These are phyloP conservation scores for Tychaedon coryphoeus DNA, from an alignment of 2,113 vertebrate species.

Conservation along the genomic window DNA sequence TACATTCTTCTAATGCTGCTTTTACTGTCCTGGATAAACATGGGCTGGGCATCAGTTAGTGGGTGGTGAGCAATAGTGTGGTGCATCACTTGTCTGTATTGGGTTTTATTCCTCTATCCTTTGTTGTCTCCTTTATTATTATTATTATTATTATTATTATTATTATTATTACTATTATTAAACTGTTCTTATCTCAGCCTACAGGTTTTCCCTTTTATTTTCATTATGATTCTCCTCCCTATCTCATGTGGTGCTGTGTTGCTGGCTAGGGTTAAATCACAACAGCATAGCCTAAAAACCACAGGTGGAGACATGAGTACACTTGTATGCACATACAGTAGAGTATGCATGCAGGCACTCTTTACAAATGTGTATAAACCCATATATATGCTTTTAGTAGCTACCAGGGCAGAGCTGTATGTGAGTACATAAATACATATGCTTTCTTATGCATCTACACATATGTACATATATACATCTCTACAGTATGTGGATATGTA, in stretches of 20 bases:
- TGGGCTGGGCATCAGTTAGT: not conserved
- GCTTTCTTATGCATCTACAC: not conserved
- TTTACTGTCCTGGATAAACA: not conserved
- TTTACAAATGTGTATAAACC: not conserved
- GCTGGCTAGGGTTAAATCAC: not conserved
- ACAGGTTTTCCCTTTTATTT: not conserved
- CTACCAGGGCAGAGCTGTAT: not conserved
- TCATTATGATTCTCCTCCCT: not conserved
- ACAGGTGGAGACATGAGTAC: not conserved
- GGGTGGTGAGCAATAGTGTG: not conserved
- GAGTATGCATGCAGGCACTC: rapidly evolving
- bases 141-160: too few relatives aligned
- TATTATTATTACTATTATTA: too few relatives aligned
- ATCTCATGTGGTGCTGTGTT: not conserved
- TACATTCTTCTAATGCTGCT: not conserved
- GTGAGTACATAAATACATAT: not conserved
- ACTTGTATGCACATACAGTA: not conserved
- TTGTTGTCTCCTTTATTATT: not conserved
- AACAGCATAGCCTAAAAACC: not conserved
- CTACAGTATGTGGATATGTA: not conserved
- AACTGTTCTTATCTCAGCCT: not conserved
- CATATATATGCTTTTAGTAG: not conserved
- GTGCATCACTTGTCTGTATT: not conserved
- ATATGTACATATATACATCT: too few relatives aligned
- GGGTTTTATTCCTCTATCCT: not conserved